These are phyloP conservation scores for Athalia circularis DNA, from an alignment of 2,888 invertebrate genomes.

Conservation along the genomic window DNA sequence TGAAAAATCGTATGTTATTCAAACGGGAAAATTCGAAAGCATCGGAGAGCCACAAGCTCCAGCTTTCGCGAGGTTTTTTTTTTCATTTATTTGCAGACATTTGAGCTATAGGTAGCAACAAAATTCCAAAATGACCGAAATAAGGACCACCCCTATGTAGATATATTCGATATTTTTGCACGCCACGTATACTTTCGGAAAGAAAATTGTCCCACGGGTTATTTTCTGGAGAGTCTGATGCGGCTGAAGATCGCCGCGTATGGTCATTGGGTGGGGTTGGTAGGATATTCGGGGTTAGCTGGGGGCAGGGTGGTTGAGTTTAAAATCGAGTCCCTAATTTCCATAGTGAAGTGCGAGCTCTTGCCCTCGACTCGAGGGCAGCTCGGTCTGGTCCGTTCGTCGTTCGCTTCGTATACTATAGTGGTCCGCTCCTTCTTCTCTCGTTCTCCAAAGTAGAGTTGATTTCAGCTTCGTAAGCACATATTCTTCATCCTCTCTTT, in stretches of 20 bases:
- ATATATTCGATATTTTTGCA: no score
- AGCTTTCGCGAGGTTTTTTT: no score
- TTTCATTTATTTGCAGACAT: no score
- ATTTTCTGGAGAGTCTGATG: no score
- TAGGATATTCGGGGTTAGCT: neutral
- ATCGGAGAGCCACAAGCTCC: no score
- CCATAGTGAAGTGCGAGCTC: constrained; percentile 35
- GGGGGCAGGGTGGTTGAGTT: neutral
- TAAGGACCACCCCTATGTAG: no score
- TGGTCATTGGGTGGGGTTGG: neutral
- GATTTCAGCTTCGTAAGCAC: constrained; percentile 65
- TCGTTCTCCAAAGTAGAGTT: neutral
- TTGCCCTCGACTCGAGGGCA: constrained; percentile 4
- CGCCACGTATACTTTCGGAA: no score
- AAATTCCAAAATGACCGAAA: no score
- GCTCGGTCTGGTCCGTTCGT: neutral
- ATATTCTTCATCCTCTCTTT: constrained; percentile 56
- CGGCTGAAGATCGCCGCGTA: neutral
- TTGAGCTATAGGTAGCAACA: no score
- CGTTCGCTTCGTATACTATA: constrained; percentile 9
- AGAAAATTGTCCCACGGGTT: no score
- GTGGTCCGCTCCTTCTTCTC: constrained; percentile 17
- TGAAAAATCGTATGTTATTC: no score
- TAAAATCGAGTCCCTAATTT: constrained; percentile 44
- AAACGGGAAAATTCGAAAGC: no score